These are phyloP conservation scores for Tipula unca DNA, from an alignment of 2,888 invertebrate genomes.

Conservation along the genomic window DNA sequence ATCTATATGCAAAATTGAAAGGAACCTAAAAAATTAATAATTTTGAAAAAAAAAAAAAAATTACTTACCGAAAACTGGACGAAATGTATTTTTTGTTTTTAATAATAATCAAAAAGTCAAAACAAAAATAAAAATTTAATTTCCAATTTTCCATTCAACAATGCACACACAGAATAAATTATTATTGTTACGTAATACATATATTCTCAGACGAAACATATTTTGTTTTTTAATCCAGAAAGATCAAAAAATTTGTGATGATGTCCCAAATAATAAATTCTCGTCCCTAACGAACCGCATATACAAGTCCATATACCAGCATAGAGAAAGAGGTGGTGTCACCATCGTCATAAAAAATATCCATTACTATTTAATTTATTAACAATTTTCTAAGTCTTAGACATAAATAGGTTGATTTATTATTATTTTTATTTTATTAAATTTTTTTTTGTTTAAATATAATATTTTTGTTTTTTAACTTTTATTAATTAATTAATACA, in stretches of 20 bases:
- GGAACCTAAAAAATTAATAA: background rate
- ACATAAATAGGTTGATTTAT: background rate
- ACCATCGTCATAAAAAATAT: background rate
- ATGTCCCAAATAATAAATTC: background rate
- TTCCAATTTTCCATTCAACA: background rate
- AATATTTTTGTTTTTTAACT: background rate
- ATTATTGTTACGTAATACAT: background rate
- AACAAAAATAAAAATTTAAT: background rate
- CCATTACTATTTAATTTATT: background rate
- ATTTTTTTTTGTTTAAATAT: background rate
- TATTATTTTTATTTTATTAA: background rate
- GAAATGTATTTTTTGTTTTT: background rate
- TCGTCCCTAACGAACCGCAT: background rate
- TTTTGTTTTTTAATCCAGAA: background rate
- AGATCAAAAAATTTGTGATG: background rate
- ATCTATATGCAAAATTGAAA: background rate
- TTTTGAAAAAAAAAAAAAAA: background rate
- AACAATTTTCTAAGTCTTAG: constrained; percentile 8
- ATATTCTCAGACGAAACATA: background rate
- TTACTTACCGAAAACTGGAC: background rate
- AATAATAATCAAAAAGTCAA: background rate
- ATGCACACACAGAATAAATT: background rate
- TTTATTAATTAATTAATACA: background rate
- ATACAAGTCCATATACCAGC: background rate
- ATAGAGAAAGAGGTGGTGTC: background rate